Base-by-base conservation (phyloP, 2,888 invertebrate genomes). In the Scrobipalpa costella region DNA sequence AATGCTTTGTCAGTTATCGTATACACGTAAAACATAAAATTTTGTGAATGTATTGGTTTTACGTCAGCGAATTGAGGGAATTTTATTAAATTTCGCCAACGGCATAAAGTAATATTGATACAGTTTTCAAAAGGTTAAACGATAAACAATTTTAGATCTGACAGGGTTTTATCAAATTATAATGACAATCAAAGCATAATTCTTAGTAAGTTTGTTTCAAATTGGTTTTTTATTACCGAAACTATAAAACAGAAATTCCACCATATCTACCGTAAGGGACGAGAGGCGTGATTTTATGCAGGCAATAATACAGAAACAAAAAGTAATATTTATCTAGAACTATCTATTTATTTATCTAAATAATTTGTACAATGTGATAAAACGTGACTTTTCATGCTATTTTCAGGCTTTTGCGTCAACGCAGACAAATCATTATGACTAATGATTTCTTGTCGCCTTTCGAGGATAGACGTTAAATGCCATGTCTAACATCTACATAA, bases 81-180 rank as follows among this genome's bases (percentile, higher is more conserved):
- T 67, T 64, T 63, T 62, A 65, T 65, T 63, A 64, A 65, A 65
- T 57, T 61, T 52, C 40, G 57, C 64, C 61, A 21, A 27, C 38
- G 49, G 65, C 50, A 33, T 36, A 57, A 57, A 15, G 36, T 9
- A 17, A 36, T 57, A 57, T 57, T 57, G 36, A 57, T 57, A 57
- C 27, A 27, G 27, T 27, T 27, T 27, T 27, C 27, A 27, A 27
- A 27, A 27, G 27, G 27, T 27, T 27, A 27, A 27, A 27, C 27
- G 27, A 27, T 3, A 27, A 27, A 27, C 27, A 27, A 27, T 27
- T 27, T 27, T 5, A 27, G 27, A 2, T 27, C 27, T 27, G 27
- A 27, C 27, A 27, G 27, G 27, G 27, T 27, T 27, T 27, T 5
- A 27, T 27, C 27, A 27, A 27, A 27, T 27, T 27, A 27, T 3